Conservation (phyloP, 2,113 vertebrate genomes). For the Prinia subflava region DNA sequence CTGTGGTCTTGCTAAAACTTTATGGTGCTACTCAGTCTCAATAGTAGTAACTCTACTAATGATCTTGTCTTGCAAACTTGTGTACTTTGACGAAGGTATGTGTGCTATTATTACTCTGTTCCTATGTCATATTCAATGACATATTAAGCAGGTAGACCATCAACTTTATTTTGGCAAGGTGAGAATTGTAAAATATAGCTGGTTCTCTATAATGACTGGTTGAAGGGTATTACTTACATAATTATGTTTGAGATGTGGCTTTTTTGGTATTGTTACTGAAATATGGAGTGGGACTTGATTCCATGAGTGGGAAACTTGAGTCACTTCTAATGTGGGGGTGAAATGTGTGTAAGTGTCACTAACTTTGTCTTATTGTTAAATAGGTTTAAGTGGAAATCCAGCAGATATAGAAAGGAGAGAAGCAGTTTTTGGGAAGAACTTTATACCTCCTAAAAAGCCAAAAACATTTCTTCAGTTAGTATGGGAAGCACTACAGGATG, state of each 20-base stretch:
- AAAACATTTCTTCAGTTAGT: conserved; percentile 99
- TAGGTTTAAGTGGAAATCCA: conserved; percentile 95
- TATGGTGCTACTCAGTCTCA: not conserved
- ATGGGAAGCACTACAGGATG: conserved; percentile 99
- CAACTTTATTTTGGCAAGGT: not conserved
- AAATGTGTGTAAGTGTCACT: conserved; percentile 15
- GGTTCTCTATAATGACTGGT: not conserved
- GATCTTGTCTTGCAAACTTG: conserved; percentile 22
- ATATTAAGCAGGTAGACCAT: not conserved
- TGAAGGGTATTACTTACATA: not conserved
- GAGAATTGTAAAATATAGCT: not conserved
- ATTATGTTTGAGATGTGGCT: not conserved
- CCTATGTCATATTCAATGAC: not conserved
- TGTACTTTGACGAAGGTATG: not conserved
- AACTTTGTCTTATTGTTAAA: conserved; percentile 57
- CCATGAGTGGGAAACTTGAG: not conserved
- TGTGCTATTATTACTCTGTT: conserved; percentile 2
- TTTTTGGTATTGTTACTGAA: not conserved
- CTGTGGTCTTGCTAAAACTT: conserved; percentile 2
- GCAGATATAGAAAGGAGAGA: conserved; percentile 95
- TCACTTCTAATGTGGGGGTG: not conserved
- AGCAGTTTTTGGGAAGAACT: conserved; percentile 92
- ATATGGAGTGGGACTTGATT: not conserved
- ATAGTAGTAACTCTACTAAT: not conserved
- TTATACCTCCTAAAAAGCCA: conserved; percentile 99